phyloP scores from a whole-genome alignment of 2,888 invertebrate species.

The Oligia fasciuncula region DNA sequence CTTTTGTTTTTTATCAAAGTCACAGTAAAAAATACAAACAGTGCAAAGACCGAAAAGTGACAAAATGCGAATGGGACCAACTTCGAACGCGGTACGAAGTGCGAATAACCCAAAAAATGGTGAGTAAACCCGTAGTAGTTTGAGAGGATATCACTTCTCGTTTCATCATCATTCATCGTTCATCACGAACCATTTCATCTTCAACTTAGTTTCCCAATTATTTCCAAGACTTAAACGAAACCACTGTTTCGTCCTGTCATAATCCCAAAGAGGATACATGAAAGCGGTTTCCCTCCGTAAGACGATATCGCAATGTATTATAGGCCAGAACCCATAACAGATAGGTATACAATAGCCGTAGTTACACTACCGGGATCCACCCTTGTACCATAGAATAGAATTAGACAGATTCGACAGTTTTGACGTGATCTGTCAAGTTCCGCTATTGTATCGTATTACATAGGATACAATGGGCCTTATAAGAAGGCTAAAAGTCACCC shows the following conservation, averaged over 20 bases:
- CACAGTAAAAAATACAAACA: background rate
- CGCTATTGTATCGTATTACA: no score
- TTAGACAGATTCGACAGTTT: slow-evolving; percentile 16
- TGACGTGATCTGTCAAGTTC: no score
- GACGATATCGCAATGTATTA: slow-evolving; percentile 67
- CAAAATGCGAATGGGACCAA: background rate
- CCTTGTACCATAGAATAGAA: slow-evolving; percentile 39
- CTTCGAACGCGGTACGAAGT: no score
- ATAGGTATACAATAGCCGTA: slow-evolving; percentile 63
- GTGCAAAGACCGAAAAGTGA: background rate
- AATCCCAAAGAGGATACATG: slow-evolving; percentile 33
- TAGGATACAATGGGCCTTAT: no score
- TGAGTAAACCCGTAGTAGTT: background rate
- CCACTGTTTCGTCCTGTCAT: slow-evolving; percentile 15
- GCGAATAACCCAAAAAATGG: background rate
- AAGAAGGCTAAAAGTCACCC: no score
- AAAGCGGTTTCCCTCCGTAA: slow-evolving; percentile 58
- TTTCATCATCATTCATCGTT: no score
- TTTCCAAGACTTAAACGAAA: background rate
- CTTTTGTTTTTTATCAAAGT: no score
- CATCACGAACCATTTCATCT: no score
- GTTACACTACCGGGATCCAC: slow-evolving; percentile 35
- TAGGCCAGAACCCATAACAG: slow-evolving; percentile 61
- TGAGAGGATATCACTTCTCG: background rate
- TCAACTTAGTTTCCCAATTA: background rate